Base-by-base conservation (phyloP, 2,113 vertebrate genomes). In the Catharus fuscescens region DNA sequence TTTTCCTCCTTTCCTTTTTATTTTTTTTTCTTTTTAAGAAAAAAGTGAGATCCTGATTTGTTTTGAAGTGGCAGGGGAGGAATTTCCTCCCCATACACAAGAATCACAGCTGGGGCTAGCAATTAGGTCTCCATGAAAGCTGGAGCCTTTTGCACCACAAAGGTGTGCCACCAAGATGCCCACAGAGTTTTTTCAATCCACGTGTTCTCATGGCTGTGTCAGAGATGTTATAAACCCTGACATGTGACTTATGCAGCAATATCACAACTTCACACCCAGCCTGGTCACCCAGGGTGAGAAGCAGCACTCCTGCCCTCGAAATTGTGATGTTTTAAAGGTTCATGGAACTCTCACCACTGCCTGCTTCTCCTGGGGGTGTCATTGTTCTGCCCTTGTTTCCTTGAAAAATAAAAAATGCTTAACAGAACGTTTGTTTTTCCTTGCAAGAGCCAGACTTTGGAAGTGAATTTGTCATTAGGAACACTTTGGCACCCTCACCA, bases 81-180 rank as follows among this genome's bases (percentile, higher is more conserved):
- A 59, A 25, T 10, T 54, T 73, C 14, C 44, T 70, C 84, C 13
- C 18, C 0, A 0, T 10, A 26, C 15, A 12, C 0, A 1, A 31
- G 32, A 23, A 65, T 83, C 50, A 25, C n/a, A 65, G 29, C 4
- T 32, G 45, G 31, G 16, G 32, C 42, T 8, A 14, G 21, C 2
- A 8, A 7, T 25, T 32, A 65, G 32, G 23, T 6, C 70, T n/a
- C 25, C 12, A 7, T 8, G 34, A 76, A 61, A 65, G n/a, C 77
- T 79, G 56, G 19, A 45, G 45, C 32, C 78, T 60, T 80, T 59
- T 53, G 25, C 47, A 56, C 25, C 18, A 52, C 11, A 19, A n/a
- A 78, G 64, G 47, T 14, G 7, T 59, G 44, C 54, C 60, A 66
- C 67, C 40, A 32, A 52, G 44, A n/a, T 18, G 12, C 36, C 64